Evolutionary conservation across 2,113 vertebrate species (phyloP).

Genomic region (Phocoena phocoena): DNA sequence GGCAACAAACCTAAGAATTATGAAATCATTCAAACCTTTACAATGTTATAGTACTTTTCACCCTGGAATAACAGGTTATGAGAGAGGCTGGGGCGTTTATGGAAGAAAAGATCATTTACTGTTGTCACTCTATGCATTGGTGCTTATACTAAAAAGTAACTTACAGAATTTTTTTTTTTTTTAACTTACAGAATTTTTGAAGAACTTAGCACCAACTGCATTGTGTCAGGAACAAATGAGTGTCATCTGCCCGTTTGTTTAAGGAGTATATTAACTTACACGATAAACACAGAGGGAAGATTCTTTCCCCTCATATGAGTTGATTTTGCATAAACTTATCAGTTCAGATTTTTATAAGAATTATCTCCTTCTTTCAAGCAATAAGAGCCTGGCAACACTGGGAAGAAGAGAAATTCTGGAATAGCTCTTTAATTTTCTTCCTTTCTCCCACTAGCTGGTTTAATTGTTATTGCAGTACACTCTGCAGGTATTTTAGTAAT

Average conservation of each 20-base stretch:
- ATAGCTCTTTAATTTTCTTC: neutral
- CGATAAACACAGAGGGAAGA: neutral
- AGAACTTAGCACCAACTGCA: neutral
- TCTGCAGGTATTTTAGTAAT: neutral
- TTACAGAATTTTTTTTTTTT: neutral
- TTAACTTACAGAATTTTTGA: neutral
- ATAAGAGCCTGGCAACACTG: neutral
- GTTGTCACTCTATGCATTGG: neutral
- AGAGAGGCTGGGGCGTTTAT: neutral
- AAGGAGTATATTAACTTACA: neutral
- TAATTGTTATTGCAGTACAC: neutral
- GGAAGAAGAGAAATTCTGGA: constrained; percentile 15
- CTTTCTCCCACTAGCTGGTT: neutral
- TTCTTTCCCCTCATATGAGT: neutral
- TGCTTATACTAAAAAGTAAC: neutral
- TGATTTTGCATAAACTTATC: neutral
- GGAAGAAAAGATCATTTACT: neutral
- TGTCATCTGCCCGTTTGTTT: neutral
- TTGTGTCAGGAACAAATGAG: neutral
- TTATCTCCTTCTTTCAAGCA: neutral
- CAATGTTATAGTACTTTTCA: neutral
- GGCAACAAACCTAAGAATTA: neutral
- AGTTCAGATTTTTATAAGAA: neutral
- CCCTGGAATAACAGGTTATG: neutral
- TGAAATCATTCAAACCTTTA: neutral